Percentiles rank a stretch among this genome's conserved stretches.
Evolutionary conservation across 1,140 invertebrate genomes (phyloP).

Genomic region (Goniozus legneri): DNA sequence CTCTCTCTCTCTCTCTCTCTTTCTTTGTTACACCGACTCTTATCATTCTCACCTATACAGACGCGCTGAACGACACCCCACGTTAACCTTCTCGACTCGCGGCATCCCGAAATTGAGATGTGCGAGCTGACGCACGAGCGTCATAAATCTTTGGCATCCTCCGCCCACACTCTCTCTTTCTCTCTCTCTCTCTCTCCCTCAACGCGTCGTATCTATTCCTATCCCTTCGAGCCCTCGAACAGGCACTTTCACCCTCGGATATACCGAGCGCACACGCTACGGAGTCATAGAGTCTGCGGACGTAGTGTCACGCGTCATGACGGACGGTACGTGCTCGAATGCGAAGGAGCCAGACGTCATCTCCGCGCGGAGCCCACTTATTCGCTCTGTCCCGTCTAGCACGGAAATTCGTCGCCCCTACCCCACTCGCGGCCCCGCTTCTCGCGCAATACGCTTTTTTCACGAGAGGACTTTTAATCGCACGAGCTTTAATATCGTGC

Average conservation of each 20-base stretch:
- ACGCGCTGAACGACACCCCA: too few species aligned
- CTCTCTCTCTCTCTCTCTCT: neutral
- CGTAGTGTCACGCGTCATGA: neutral
- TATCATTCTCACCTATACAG: neutral
- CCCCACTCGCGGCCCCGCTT: too few species aligned
- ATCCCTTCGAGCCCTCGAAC: neutral
- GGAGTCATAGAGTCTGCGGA: neutral
- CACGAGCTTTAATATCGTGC: too few species aligned
- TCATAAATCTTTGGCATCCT: conserved; percentile 28
- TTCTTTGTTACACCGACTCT: neutral
- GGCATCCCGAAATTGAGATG: conserved; percentile 33
- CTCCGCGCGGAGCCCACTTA: too few species aligned
- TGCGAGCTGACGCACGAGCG: conserved; percentile 29
- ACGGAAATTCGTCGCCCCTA: too few species aligned
- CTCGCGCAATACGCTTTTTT: too few species aligned
- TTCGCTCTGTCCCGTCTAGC: too few species aligned
- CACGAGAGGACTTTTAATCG: too few species aligned
- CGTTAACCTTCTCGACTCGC: conserved; percentile 20
- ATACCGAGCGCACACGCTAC: neutral
- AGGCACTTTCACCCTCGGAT: too few species aligned
- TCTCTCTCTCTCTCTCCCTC: neutral
- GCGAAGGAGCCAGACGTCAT: neutral
- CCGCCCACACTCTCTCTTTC: conserved; percentile 6
- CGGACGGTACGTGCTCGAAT: neutral
- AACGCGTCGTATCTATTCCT: conserved; percentile 23